Conservation (phyloP, 92 coral and sea anemone species). For the Phenganax subtilis region DNA sequence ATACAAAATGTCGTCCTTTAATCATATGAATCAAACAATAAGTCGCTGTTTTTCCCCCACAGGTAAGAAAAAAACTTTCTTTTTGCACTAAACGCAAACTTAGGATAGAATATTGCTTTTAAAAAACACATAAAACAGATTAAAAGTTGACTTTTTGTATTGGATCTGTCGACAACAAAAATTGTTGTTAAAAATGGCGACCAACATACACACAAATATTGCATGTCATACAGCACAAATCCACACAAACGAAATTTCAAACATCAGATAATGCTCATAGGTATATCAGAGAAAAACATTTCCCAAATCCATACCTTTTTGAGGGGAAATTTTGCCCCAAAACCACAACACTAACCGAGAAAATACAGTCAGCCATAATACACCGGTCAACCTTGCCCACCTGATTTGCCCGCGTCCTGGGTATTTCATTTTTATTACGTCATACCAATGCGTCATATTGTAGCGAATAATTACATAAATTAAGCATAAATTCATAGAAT, state of each 20-base stretch:
- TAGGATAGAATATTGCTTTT: background rate
- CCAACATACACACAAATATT: background rate
- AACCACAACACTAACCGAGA: slow-evolving; percentile 15
- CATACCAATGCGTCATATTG: background rate
- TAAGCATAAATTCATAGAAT: background rate
- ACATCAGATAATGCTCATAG: background rate
- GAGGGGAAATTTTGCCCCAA: slow-evolving; percentile 25
- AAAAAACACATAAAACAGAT: background rate
- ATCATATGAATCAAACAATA: no score
- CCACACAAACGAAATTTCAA: background rate
- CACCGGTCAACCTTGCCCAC: slow-evolving; percentile 1
- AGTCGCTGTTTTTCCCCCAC: background rate
- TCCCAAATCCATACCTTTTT: slow-evolving; percentile 7
- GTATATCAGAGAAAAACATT: background rate
- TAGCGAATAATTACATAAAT: background rate
- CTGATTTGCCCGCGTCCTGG: background rate
- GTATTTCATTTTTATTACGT: background rate
- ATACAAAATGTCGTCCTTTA: background rate
- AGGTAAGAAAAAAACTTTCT: background rate
- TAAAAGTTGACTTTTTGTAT: background rate
- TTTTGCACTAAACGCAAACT: background rate
- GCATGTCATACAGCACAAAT: background rate
- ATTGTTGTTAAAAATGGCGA: slow-evolving; percentile 7
- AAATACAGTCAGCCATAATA: slow-evolving; percentile 8
- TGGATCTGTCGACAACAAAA: background rate